Percentiles rank a stretch among this genome's conserved stretches.
Evolutionary conservation across 2,113 vertebrate genomes (phyloP).

Genomic region (Phodopus roborovskii): DNA sequence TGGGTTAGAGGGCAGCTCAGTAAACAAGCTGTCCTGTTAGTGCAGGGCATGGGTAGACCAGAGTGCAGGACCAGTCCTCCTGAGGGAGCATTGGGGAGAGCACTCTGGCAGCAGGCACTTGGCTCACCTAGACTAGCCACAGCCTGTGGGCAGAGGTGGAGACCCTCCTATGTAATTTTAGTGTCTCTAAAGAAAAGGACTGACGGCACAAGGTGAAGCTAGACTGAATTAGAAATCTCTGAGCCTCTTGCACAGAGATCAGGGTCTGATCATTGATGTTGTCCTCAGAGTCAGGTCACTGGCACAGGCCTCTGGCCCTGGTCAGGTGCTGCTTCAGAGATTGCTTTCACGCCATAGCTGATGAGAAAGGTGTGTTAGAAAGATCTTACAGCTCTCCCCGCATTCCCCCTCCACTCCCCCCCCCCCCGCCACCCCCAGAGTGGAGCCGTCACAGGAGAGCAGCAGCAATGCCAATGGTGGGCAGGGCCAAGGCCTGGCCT

Average conservation of each 20-base stretch:
- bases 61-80: not conserved
- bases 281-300: not conserved
- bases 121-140: not conserved
- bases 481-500: not conserved
- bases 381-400: not conserved
- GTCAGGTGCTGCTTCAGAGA: rapidly evolving
- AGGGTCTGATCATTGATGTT: no score
- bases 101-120: not conserved
- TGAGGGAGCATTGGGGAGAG: no score
- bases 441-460: constrained; percentile 1
- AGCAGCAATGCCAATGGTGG: not conserved
- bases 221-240: rapidly evolving
- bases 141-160: not conserved
- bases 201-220: rapidly evolving
- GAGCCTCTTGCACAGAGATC: not conserved
- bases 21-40: rapidly evolving
- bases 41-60: not conserved
- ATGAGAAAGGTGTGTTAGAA: rapidly evolving
- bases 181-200: not conserved
- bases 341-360: not conserved
- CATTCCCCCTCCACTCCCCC: no score
- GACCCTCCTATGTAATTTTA: no score
- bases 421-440: constrained; percentile 58
- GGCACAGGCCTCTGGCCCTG: not conserved
- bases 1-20: not conserved